phyloP scores from a whole-genome alignment of 2,888 invertebrate genomes.

The Listrodromus nycthemerus region DNA sequence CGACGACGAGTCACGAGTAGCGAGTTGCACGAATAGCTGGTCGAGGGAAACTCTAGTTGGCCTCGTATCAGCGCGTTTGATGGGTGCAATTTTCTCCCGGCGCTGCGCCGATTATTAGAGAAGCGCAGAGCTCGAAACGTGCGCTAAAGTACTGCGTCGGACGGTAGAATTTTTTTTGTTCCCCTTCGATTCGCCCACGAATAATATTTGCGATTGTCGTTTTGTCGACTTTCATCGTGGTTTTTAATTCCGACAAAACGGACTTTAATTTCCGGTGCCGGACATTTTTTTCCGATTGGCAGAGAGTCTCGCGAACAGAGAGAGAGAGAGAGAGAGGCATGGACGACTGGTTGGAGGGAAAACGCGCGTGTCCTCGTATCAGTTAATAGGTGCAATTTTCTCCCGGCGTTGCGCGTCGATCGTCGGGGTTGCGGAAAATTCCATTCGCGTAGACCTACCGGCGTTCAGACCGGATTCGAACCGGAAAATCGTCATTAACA shows the following conservation, averaged over 20 bases:
- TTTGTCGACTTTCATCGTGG: not conserved
- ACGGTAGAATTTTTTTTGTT: not conserved
- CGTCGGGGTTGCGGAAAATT: conserved; percentile 22
- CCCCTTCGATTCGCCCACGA: not conserved
- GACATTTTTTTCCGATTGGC: not conserved
- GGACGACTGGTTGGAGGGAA: not conserved
- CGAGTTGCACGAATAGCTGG: not conserved
- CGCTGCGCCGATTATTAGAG: not conserved
- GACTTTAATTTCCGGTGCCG: not conserved
- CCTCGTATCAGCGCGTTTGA: conserved; percentile 29
- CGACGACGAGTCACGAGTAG: not conserved
- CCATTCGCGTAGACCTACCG: not conserved
- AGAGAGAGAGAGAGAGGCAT: not conserved
- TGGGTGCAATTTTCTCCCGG: conserved; percentile 47
- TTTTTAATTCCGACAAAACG: not conserved
- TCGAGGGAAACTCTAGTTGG: conserved; percentile 16
- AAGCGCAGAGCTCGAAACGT: not conserved
- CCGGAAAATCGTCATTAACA: conserved; percentile 73
- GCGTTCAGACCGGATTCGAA: conserved; percentile 66
- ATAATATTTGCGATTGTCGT: not conserved
- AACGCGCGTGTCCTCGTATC: conserved; percentile 25
- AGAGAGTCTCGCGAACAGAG: not conserved
- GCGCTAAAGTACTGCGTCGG: not conserved
- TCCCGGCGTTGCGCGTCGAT: conserved; percentile 6
- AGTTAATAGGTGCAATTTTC: conserved; percentile 61